Base-by-base conservation (phyloP, 1,140 invertebrate species). In the Colletes latitarsis region DNA sequence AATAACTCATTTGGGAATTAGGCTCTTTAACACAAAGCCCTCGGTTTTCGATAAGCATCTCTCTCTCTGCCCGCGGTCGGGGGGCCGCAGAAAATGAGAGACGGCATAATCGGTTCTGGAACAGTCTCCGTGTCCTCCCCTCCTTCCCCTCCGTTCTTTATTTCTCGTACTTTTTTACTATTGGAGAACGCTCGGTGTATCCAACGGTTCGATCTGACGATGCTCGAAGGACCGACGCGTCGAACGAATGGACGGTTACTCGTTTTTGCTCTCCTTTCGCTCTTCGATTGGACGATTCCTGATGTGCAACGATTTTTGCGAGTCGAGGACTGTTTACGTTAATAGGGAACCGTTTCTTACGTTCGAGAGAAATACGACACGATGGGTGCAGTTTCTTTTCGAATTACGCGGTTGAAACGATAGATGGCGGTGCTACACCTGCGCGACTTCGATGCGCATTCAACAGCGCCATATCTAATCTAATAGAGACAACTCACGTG, bases 1-100 rank as follows among this genome's bases (percentile, higher is more conserved):
- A 87, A 92, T 91, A 92, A 91, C 84, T 92, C 89, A 90, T 90
- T 89, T 88, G 86, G 68, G 82, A 90, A 92, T 91, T 91, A 88
- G 86, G 82, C 90, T 90, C 88, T 90, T 91, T 89, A 91, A 90
- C 85, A 86, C 86, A 89, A 87, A 82, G 83, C 88, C 83, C 87
- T 91, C 83, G 85, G 77, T 87, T 89, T 86, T 90, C 85, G 88
- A 90, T 88, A 89, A 88, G 83, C 83, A 90, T 90, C 82, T 74
- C 52, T 49, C 46, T 9, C 60, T 53, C 6, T 3, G 8, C 46
- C 57, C 73, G n/a, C 1, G 30, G 53, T 10, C 6, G 57, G 41
- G 68, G 21, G 68, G 17, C 17, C 53, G 64, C 21, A 86, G 66
- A 82, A 81, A 81, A 86, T 78, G 74, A 85, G 70, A 70, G 82